Evolutionary conservation across 2,888 invertebrate genomes (phyloP).

Genomic region (Eremobia ochroleuca): DNA sequence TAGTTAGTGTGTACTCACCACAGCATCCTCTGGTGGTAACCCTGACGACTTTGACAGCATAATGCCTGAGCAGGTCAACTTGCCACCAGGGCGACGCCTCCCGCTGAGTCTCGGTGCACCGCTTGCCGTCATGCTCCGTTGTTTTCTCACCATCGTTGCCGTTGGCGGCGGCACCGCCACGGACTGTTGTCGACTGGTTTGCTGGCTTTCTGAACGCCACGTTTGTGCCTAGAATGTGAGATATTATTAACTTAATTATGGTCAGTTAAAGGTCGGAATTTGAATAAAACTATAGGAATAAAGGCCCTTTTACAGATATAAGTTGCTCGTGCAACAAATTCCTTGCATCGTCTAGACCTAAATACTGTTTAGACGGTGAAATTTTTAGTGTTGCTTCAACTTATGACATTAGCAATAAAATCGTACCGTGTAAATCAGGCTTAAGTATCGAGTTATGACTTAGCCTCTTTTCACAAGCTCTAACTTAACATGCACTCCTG

Average conservation of each 20-base stretch:
- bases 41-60: constrained; percentile 96
- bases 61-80: constrained; percentile 96
- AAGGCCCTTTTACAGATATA: background rate
- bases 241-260: background rate
- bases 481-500: background rate
- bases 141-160: constrained; percentile 97
- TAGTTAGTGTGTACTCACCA: constrained; percentile 86
- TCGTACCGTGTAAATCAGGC: background rate
- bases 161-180: constrained; percentile 95
- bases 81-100: constrained; percentile 98
- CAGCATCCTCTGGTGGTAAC: constrained; percentile 96
- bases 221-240: constrained; percentile 92
- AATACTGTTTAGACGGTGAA: background rate
- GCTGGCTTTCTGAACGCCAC: constrained; percentile 96
- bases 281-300: background rate
- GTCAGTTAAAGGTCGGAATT: background rate
- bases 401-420: no score
- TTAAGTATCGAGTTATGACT: background rate
- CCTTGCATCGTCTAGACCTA: background rate
- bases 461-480: background rate
- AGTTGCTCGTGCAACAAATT: background rate
- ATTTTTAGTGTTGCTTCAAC: background rate
- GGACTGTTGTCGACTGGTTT: constrained; percentile 97
- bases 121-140: constrained; percentile 96
- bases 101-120: constrained; percentile 97